Base-by-base conservation (phyloP, 2,113 vertebrate species). In the Xerus inauris region DNA sequence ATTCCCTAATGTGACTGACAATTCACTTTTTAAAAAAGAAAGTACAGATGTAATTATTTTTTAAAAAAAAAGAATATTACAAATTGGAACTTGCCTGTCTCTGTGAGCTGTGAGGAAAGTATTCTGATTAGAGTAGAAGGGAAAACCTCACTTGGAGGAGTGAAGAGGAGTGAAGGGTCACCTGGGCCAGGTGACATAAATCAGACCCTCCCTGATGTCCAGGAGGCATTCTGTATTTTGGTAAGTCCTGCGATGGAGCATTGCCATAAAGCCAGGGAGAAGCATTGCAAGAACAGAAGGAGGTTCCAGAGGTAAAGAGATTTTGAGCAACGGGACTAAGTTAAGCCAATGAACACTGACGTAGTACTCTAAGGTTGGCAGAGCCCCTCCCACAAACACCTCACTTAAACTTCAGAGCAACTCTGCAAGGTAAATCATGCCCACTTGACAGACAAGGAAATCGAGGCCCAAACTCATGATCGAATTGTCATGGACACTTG, bases 1-100 rank as follows among this genome's bases (percentile, higher is more conserved):
- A 86, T 88, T 82, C 81, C 86, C 90, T 91, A 69, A 90, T 45
- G 91, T 79, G 93, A 94, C 87, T 79, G 72, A 91, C 83, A 91
- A 93, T 83, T 86, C 87, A 81, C 62, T 86, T 94, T 77, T 64
- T 49, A 80, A 75, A 80, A 94, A 35, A 91, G 17, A 92, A 89
- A 59, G 81, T 51, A 84, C 80, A 51, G 32, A 54, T 95, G 42
- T 42, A 84, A 87, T 87, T 87, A 95, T 89, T 97, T 88, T 81
- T 75, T 12, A 75, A 89, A 76, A 59, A 73, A 65, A 84, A 62
- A 83, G 24, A 45, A 51, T 77, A 38, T n/a, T 76, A 84, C 71
- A 42, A 54, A 77, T 71, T 54, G 71, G 87, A 89, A 86, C 14
- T 42, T 65, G 22, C 47, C 80, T 17, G 2, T 89, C 59, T 82